phyloP scores from a whole-genome alignment of 2,888 invertebrate genomes.

The Dasysyrphus tricinctus region DNA sequence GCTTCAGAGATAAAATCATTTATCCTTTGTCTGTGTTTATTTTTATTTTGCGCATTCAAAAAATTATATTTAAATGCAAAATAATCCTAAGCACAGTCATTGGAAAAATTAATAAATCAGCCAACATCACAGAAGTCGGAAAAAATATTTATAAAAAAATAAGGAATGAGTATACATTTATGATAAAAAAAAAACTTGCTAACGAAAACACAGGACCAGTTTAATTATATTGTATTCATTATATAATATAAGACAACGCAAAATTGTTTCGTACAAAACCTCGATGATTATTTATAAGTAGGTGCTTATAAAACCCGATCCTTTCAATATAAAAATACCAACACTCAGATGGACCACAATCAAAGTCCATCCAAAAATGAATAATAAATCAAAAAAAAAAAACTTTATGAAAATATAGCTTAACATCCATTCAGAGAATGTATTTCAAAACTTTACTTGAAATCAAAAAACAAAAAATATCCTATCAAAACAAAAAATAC shows the following conservation, averaged over 20 bases:
- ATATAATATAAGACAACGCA: slow-evolving; percentile 71
- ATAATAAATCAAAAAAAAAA: slow-evolving; percentile 26
- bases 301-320: slow-evolving; percentile 44
- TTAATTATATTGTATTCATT: slow-evolving; percentile 73
- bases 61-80: slow-evolving; percentile 37
- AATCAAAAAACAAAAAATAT: background rate
- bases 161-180: slow-evolving; percentile 61
- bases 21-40: slow-evolving; percentile 17
- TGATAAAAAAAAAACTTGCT: slow-evolving; percentile 56
- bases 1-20: slow-evolving; percentile 38
- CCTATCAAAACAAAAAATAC: background rate
- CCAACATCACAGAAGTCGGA: slow-evolving; percentile 20
- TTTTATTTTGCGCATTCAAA: slow-evolving; percentile 39
- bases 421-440: background rate
- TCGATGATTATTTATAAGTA: slow-evolving; percentile 72
- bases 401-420: slow-evolving; percentile 14
- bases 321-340: slow-evolving; percentile 11
- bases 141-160: slow-evolving; percentile 24
- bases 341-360: slow-evolving; percentile 58
- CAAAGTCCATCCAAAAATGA: slow-evolving; percentile 60
- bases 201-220: slow-evolving; percentile 74
- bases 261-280: slow-evolving; percentile 71
- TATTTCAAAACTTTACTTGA: slow-evolving; percentile 10
- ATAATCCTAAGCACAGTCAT: slow-evolving; percentile 1
- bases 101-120: slow-evolving; percentile 35